Evolutionary conservation across 2,797 vertebrate species (phyloP).

Genomic region (Onychomys leucogaster): DNA sequence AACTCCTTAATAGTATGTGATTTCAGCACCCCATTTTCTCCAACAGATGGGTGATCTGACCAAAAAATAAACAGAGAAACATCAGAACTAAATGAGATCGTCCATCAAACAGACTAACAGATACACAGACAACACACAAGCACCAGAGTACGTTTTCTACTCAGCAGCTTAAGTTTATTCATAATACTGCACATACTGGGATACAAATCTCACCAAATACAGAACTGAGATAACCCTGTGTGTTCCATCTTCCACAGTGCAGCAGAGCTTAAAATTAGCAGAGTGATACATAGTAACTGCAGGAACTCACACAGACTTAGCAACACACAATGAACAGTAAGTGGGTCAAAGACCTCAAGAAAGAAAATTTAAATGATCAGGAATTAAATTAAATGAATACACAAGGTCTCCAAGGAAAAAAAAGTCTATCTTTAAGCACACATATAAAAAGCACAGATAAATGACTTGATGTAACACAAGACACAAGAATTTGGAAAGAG

Average conservation of each 20-base stretch:
- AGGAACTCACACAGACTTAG: neutral
- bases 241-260: neutral
- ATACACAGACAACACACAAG: neutral
- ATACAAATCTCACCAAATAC: neutral
- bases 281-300: neutral
- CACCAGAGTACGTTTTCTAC: neutral
- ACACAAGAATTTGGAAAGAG: neutral
- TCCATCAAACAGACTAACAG: neutral
- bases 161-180: neutral
- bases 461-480: neutral
- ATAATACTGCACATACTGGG: neutral
- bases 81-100: neutral
- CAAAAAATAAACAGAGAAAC: neutral
- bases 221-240: neutral
- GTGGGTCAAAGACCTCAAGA: neutral
- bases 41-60: neutral
- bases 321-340: neutral
- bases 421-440: neutral
- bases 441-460: neutral
- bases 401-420: neutral
- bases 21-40: neutral
- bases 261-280: neutral
- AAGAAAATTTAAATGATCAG: neutral
- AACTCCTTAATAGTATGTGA: neutral
- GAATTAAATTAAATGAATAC: neutral